Base-by-base conservation (phyloP, 2,888 invertebrate genomes). In the Microchrysa polita region DNA sequence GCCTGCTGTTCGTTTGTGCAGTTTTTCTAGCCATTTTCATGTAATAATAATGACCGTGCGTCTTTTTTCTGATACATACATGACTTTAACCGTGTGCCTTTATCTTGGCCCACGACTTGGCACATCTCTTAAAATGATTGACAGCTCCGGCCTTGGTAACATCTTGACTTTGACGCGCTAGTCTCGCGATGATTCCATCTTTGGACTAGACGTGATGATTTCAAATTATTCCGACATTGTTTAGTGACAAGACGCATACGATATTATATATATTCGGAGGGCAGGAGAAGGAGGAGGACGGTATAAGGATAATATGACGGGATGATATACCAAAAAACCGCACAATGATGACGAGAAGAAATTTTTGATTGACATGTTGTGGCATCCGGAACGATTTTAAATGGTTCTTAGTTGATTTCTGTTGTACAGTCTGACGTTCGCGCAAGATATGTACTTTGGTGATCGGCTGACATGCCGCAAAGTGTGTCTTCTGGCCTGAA, bases 351-450 rank as follows among this genome's bases (percentile, higher is more conserved):
- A 53, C 52, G 14, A 14, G 27, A 23, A 23, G 52, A 18, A 67
- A 40, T 40, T 63, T 79, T 79, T 81, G 80, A 82, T 82, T 82
- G 82, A 82, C 82, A 81, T 81, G 81, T 81, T 82, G 80, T 81
- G 82, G 82, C 80, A 81, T 80, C 80, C 81, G 81, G 80, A 81
- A 81, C 73, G 72, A 75, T 75, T 73, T 76, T 55, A 61, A 69
- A 74, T 65, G 65, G 71, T 61, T 44, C 72, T 27, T n/a, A 48
- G 63, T 69, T 57, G 52, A 34, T 57, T 69, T 55, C 40, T 40
- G 48, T 7, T 20, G 12, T 18, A 48, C 23, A 9, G 18, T 18
- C 12, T 48, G 27, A 34, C 12, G 48, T 48, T 48, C 14, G 5
- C 16, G 16, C 16, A n/a, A n/a, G 16, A 12, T 48, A n/a, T n/a